Percentiles rank a stretch among this genome's conserved stretches.
Evolutionary conservation across 2,888 invertebrate genomes (phyloP).

Genomic region (Drosophila demipolita): DNA sequence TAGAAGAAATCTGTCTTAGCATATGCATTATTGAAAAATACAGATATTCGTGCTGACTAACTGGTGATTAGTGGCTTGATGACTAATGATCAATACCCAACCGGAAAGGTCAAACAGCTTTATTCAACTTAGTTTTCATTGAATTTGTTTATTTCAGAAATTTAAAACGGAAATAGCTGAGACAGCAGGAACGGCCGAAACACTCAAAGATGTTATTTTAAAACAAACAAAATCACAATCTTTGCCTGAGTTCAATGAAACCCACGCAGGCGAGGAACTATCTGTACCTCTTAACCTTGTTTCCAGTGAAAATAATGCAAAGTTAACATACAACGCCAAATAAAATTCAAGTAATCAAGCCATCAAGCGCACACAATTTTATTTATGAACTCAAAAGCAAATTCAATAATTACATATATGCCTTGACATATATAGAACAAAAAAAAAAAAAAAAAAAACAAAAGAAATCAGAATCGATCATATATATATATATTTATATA

Average conservation of each 20-base stretch:
- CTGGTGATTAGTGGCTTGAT: background rate
- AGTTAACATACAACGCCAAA: constrained; percentile 81
- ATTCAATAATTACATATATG: constrained; percentile 19
- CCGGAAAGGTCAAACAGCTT: background rate
- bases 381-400: constrained; percentile 58
- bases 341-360: constrained; percentile 61
- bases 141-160: constrained; percentile 44
- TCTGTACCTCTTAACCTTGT: constrained; percentile 79
- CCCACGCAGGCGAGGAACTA: constrained; percentile 68
- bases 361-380: constrained; percentile 66
- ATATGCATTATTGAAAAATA: background rate
- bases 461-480: constrained; percentile 10
- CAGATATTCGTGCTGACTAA: background rate
- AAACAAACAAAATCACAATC: constrained; percentile 68
- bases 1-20: background rate
- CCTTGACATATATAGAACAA: constrained; percentile 13
- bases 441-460: background rate
- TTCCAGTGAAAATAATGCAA: constrained; percentile 80
- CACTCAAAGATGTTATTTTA: constrained; percentile 70
- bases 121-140: background rate
- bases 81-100: background rate
- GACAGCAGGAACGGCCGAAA: constrained; percentile 43
- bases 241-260: constrained; percentile 63
- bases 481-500: constrained; percentile 35
- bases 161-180: constrained; percentile 65